Evolutionary conservation across 2,888 invertebrate genomes (phyloP), one percentile per base, ranked within the genome.

Genomic region (Nemurella pictetii): DNA sequence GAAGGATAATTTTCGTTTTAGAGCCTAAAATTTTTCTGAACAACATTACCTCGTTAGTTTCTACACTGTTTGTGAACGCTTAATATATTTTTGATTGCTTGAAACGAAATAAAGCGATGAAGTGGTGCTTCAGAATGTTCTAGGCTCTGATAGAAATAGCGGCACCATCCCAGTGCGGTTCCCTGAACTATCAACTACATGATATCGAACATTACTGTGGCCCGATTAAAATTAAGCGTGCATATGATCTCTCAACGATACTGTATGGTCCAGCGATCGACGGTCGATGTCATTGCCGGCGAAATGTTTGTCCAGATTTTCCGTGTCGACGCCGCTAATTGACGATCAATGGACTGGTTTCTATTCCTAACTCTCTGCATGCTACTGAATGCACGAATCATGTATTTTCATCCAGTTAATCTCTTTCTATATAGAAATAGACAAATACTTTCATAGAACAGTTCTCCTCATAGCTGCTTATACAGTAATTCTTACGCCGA

Each of bases 381-480:
- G 55, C 20, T 55, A 55, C 55, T 55, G 55, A 55, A 20, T 55
- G 55, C 55, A 55, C 55, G 55, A 7, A 3, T 55, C 55, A 55
- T 55, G 55, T 55, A 55, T 55, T 55, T 55, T 55, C 15, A 20
- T 55, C 55, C 55, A 55, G 55, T 7, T 12, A 55, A 55, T 55
- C 55, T 55, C 20, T 55, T 20, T 55, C 20, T 55, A 55, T 55
- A 55, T 55, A 55, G 55, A 12, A 55, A 7, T 55, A 55, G 29
- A 83, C 12, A n/a, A 36, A 36, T 35, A 27, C 83, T 83, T 83
- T 55, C 9, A 55, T 55, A 55, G 55, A 55, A 55, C 55, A 55
- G 55, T 55, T 55, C 12, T 20, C 12, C 55, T 2, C 12, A 83
- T 28, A 35, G 28, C 12, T 29, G 36, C 36, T 55, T 55, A 55